A percentile compares a stretch with the other conserved stretches of the same genome.
These are phyloP conservation scores for Ochlodes sylvanus DNA, from an alignment of 2,888 invertebrate genomes.

Conservation along the genomic window DNA sequence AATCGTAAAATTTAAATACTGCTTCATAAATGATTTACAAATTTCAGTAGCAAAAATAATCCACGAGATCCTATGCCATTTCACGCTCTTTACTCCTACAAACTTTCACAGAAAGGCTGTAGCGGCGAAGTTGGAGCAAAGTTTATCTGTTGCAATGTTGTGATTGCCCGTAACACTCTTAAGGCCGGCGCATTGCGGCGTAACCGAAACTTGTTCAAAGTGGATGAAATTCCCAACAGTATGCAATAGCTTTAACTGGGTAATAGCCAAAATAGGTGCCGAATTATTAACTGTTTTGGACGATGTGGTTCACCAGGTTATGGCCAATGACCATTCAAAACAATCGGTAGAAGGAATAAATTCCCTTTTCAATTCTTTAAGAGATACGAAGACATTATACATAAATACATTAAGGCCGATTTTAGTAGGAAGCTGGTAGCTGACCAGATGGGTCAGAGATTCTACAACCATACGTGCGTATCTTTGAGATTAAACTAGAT, in stretches of 20 bases:
- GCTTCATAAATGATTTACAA: not conserved
- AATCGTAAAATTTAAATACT: too few relatives aligned
- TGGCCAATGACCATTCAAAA: not conserved
- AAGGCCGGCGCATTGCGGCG: slow-evolving; percentile 66
- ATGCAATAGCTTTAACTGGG: slow-evolving; percentile 51
- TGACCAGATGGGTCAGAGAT: too few relatives aligned
- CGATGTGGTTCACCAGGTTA: slow-evolving; percentile 2
- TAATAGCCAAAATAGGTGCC: not conserved
- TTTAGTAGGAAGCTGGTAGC: too few relatives aligned
- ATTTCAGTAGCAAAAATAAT: slow-evolving; percentile 7
- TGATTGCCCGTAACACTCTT: slow-evolving; percentile 68
- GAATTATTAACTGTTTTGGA: not conserved
- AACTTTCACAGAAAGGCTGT: slow-evolving; percentile 42
- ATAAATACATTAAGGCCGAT: too few relatives aligned
- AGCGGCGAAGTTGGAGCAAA: slow-evolving; percentile 53
- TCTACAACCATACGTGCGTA: too few relatives aligned
- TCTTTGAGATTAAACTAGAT: too few relatives aligned
- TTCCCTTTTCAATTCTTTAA: too few relatives aligned
- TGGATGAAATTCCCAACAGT: slow-evolving; percentile 68
- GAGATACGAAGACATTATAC: too few relatives aligned
- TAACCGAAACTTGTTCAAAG: slow-evolving; percentile 69
- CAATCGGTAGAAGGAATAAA: too few relatives aligned
- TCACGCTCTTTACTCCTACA: slow-evolving; percentile 26
- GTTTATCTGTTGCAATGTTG: slow-evolving; percentile 60
- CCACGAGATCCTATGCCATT: slow-evolving; percentile 8